Conservation (phyloP, 1,140 invertebrate genomes). For the Neuroterus valhalla region DNA sequence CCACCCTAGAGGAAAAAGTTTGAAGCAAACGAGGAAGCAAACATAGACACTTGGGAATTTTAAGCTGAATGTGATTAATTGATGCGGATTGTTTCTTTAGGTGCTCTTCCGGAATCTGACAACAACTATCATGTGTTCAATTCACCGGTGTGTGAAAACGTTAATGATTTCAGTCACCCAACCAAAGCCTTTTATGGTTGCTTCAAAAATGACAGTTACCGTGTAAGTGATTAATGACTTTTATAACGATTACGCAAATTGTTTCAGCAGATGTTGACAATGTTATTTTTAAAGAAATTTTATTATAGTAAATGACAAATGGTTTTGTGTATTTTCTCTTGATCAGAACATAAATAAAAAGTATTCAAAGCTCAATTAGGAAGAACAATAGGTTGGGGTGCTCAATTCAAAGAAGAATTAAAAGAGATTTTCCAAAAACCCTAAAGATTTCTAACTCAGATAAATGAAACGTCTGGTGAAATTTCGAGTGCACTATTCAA, state of each 20-base stretch:
- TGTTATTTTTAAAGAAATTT: too few relatives aligned
- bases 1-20: not conserved
- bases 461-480: too few relatives aligned
- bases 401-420: too few relatives aligned
- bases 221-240: not conserved
- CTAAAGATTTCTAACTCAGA: too few relatives aligned
- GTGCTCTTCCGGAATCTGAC: not conserved
- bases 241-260: not conserved
- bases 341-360: too few relatives aligned
- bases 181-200: not conserved
- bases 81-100: slow-evolving; percentile 27
- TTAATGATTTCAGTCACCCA: slow-evolving; percentile 21
- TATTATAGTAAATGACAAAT: too few relatives aligned
- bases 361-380: too few relatives aligned
- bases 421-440: too few relatives aligned
- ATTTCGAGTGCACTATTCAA: too few relatives aligned
- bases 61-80: not conserved
- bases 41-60: not conserved
- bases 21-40: slow-evolving; percentile 10
- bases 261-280: slow-evolving; percentile 7
- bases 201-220: slow-evolving; percentile 1
- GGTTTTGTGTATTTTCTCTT: too few relatives aligned
- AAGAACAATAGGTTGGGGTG: too few relatives aligned
- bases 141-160: slow-evolving; percentile 14
- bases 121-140: not conserved